Conservation (phyloP, 2,888 invertebrate genomes). For the Stenodema calcarata region DNA sequence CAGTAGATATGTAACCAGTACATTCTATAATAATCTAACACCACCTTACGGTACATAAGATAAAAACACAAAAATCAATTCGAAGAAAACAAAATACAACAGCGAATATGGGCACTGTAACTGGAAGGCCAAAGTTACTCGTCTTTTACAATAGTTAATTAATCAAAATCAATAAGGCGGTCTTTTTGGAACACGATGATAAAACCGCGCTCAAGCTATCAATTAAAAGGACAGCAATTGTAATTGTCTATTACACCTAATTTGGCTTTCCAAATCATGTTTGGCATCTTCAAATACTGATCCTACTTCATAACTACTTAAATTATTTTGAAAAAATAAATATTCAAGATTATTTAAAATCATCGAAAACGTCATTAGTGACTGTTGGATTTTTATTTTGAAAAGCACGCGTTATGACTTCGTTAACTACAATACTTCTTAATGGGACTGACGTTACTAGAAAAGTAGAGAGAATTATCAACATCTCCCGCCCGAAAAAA, state of each 20-base stretch:
- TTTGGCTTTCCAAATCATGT: constrained; percentile 40
- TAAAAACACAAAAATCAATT: background rate
- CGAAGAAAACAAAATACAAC: background rate
- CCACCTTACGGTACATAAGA: background rate
- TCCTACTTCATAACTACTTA: constrained; percentile 28
- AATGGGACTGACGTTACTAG: too few relatives aligned
- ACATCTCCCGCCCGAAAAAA: too few relatives aligned
- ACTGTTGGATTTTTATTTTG: too few relatives aligned
- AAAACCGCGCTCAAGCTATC: background rate
- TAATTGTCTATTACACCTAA: background rate
- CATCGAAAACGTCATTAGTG: background rate
- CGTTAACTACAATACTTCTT: too few relatives aligned
- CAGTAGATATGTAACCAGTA: constrained; percentile 52
- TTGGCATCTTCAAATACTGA: constrained; percentile 43
- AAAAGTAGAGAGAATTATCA: too few relatives aligned
- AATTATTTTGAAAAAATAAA: constrained; percentile 24
- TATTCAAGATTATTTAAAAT: constrained; percentile 1
- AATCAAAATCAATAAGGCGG: background rate
- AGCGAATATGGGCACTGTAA: constrained; percentile 9
- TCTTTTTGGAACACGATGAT: background rate
- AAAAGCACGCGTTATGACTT: background rate
- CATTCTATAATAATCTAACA: constrained; percentile 45
- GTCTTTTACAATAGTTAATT: background rate
- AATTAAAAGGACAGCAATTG: background rate
- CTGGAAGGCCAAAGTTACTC: constrained; percentile 25